phyloP scores from a whole-genome alignment of 2,797 vertebrate species.

The Pogoniulus pusillus region DNA sequence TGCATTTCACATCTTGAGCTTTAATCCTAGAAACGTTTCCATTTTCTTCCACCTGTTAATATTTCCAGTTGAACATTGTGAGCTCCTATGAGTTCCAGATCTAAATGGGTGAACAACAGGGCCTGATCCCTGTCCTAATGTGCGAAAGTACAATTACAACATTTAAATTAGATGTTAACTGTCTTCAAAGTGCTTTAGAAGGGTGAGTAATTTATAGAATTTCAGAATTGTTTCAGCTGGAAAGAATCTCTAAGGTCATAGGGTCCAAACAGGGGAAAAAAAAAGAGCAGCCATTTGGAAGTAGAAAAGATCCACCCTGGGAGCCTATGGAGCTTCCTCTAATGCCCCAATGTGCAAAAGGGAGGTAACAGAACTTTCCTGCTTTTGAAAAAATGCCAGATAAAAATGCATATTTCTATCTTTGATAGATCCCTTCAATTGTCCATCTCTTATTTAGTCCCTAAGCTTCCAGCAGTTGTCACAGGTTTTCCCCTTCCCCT shows the following conservation, averaged over 20 bases:
- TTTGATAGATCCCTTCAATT: background rate
- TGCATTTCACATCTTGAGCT: background rate
- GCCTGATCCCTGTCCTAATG: background rate
- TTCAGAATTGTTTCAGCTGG: too few species aligned
- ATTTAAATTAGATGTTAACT: background rate
- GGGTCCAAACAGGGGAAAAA: too few species aligned
- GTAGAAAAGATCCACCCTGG: background rate
- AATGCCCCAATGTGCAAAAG: background rate
- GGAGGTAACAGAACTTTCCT: background rate
- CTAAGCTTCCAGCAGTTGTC: background rate
- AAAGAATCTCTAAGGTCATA: too few species aligned
- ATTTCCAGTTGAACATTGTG: background rate
- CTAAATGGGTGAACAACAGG: background rate
- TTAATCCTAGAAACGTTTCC: background rate
- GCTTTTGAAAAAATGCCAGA: background rate
- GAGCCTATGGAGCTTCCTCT: background rate
- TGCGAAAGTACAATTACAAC: background rate
- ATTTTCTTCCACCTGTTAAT: accelerated
- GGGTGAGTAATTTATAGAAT: too few species aligned
- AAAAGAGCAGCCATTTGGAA: background rate
- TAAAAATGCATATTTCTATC: background rate
- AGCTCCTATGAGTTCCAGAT: background rate
- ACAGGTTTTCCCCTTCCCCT: background rate
- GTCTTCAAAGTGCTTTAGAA: background rate
- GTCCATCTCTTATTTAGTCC: background rate